Evolutionary conservation across 2,113 vertebrate genomes (phyloP).

Genomic region (Stercorarius parasiticus): DNA sequence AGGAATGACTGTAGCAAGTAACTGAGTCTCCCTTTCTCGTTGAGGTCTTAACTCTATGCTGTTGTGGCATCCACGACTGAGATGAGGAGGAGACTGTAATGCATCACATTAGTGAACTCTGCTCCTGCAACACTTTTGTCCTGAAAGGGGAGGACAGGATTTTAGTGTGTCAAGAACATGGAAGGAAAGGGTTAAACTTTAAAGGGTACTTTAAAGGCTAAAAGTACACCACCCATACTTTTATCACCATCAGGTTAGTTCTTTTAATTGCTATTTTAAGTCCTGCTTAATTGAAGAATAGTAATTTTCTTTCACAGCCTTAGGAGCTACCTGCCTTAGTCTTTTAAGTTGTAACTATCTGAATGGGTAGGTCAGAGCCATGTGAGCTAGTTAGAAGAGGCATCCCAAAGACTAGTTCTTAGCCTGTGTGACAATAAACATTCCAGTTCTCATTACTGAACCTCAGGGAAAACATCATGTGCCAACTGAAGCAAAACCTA

Average conservation of each 20-base stretch:
- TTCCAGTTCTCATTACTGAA: background rate
- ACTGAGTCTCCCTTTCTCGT: background rate
- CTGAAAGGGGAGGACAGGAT: background rate
- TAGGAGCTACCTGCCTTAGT: background rate
- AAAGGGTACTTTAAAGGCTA: background rate
- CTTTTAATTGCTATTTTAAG: constrained; percentile 7
- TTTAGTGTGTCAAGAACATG: background rate
- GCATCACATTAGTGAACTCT: background rate
- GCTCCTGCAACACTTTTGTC: background rate
- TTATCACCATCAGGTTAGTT: background rate
- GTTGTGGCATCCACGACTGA: background rate
- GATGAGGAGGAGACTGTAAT: background rate
- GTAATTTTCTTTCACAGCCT: background rate
- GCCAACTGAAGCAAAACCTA: background rate
- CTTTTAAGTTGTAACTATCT: background rate
- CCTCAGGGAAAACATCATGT: background rate
- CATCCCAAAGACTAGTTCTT: background rate
- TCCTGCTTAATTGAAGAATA: background rate
- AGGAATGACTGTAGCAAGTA: background rate
- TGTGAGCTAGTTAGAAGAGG: background rate
- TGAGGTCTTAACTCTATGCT: background rate
- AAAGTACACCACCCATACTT: background rate
- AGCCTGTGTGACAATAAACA: background rate
- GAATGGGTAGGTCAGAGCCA: background rate
- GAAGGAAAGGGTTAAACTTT: background rate